phyloP scores from a whole-genome alignment of 2,888 invertebrate genomes.

The Cantharis rufa region DNA sequence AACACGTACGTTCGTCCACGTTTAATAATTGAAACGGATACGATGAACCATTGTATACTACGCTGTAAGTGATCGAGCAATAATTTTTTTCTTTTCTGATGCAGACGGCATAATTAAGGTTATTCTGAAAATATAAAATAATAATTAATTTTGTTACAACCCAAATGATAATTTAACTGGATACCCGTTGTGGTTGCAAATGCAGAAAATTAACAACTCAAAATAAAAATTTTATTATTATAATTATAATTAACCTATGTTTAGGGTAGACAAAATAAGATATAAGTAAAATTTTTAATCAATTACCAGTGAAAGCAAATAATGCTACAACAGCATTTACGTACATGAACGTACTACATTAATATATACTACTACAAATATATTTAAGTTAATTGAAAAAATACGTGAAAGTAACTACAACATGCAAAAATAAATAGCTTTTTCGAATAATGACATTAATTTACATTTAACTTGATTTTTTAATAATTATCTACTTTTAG shows the following conservation, averaged over 20 bases:
- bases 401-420: neutral
- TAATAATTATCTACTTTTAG: neutral
- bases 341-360: neutral
- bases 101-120: slow-evolving; percentile 77
- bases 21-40: slow-evolving; percentile 70
- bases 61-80: slow-evolving; percentile 70
- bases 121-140: slow-evolving; percentile 64
- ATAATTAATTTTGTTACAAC: neutral
- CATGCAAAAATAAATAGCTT: neutral
- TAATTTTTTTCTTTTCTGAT: slow-evolving; percentile 64
- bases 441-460: neutral
- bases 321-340: neutral
- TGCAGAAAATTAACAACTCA: too few species aligned
- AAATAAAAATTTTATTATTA: too few species aligned
- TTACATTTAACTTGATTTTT: neutral
- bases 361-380: neutral
- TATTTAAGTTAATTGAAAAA: neutral
- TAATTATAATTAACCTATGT: too few species aligned
- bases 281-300: neutral
- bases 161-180: neutral
- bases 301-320: slow-evolving; percentile 19
- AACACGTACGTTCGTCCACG: slow-evolving; percentile 66
- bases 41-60: slow-evolving; percentile 57
- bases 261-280: too few species aligned
- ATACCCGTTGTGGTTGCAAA: neutral